Conservation (phyloP, 2,113 vertebrate species). For the Anolis carolinensis region DNA sequence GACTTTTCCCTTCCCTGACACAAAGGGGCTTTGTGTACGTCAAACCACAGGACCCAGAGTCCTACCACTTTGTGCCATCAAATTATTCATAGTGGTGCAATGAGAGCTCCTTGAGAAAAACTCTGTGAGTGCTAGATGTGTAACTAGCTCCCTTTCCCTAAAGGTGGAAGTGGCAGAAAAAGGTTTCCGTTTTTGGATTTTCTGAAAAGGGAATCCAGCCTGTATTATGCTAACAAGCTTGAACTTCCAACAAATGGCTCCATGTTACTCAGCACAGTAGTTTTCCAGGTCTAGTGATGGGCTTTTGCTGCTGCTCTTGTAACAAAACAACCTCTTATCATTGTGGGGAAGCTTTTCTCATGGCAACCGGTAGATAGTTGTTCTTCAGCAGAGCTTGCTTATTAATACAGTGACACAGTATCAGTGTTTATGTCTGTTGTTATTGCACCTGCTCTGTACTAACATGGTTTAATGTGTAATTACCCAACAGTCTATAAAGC, state of each 20-base stretch:
- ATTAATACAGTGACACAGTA: not conserved
- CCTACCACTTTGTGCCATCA: too few relatives aligned
- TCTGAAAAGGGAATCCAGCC: too few relatives aligned
- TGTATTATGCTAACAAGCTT: not conserved
- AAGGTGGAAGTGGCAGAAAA: too few relatives aligned
- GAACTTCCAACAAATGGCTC: not conserved
- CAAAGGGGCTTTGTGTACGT: too few relatives aligned
- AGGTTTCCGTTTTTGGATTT: too few relatives aligned
- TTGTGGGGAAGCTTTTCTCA: not conserved
- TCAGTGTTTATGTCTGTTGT: conserved; percentile 3
- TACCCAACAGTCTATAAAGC: conserved; percentile 8
- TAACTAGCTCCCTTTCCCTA: too few relatives aligned
- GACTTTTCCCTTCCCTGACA: too few relatives aligned
- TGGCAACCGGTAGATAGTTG: not conserved
- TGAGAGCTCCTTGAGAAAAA: too few relatives aligned
- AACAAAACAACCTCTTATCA: not conserved
- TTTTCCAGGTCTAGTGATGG: not conserved
- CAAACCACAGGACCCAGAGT: too few relatives aligned
- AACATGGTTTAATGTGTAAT: not conserved
- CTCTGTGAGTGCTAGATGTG: too few relatives aligned
- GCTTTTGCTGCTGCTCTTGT: not conserved
- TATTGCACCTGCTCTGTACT: not conserved
- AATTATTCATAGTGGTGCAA: too few relatives aligned
- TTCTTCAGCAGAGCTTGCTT: not conserved
- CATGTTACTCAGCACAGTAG: not conserved